Evolutionary conservation across 2,113 vertebrate species (phyloP).

Genomic region (Mohoua ochrocephala): DNA sequence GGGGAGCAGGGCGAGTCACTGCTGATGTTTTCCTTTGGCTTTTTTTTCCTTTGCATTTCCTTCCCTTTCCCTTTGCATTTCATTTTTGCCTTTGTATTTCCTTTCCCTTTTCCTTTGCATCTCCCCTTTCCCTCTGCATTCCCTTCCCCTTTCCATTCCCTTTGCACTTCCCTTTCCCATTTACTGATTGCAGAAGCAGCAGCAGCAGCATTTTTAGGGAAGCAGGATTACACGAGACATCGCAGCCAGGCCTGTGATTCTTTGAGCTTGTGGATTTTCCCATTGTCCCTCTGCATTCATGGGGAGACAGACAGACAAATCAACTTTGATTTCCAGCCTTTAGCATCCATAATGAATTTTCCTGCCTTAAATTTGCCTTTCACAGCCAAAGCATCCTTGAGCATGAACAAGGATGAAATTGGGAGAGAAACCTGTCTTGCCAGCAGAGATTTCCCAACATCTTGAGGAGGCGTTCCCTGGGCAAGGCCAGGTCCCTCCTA

Average conservation of each 20-base stretch:
- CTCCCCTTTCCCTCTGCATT: too few relatives aligned
- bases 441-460: not conserved
- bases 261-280: not conserved
- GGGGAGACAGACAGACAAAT: not conserved
- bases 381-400: not conserved
- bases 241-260: not conserved
- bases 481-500: not conserved
- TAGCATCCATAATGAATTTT: not conserved
- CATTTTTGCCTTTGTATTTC: too few relatives aligned
- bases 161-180: too few relatives aligned
- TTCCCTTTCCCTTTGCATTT: too few relatives aligned
- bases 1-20: too few relatives aligned
- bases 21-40: too few relatives aligned
- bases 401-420: not conserved
- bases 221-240: not conserved
- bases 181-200: too few relatives aligned
- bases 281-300: not conserved
- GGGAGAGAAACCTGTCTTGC: not conserved
- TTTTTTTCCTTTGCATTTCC: too few relatives aligned
- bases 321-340: not conserved
- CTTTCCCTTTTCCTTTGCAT: too few relatives aligned
- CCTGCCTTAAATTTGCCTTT: not conserved
- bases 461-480: rapidly evolving
- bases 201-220: not conserved
- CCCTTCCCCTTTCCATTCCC: too few relatives aligned